Evolutionary conservation across 2,797 vertebrate species (phyloP), one percentile per base, ranked within the genome.

Genomic region (Selene dorsalis): DNA sequence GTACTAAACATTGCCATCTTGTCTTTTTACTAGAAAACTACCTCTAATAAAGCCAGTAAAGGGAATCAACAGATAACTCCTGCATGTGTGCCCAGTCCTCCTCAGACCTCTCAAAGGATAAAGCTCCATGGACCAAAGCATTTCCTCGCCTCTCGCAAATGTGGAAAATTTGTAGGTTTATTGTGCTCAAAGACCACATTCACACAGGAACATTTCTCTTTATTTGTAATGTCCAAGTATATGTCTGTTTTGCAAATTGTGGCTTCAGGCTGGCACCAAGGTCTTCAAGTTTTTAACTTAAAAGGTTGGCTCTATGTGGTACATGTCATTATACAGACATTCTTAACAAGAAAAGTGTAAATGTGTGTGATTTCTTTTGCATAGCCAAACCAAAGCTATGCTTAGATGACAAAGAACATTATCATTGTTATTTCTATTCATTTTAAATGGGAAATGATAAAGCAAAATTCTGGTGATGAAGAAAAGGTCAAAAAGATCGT

Each of bases 1-100:
- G 81, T 66, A 84, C 84, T 92, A 89, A 91, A 48, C 69, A 10
- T 38, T 92, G 76, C 70, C 75, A 86, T 94, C 73, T 92, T 93
- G 88, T 94, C 85, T 94, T 86, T 93, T 89, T 86, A 93, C 81
- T 93, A 94, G 93, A 94, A 92, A 89, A 72, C 89, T 84, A 81
- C 92, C 76, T 92, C 87, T 93, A 92, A 85, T 86, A 95, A 93
- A 94, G 82, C 81, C 79, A 73, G 6, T 93, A 94, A 93, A 92
- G 60, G 84, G 82, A 91, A 82, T 79, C 88, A 89, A 83, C 82
- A 82, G 63, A 89, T 91, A 90, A 87, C 55, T 41, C 45, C 87
- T 89, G 83, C 88, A 92, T 94, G 90, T 73, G 84, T 91, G 75
- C 63, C 86, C 86, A 83, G 65, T 82, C 71, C 75, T 82, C 85